Evolutionary conservation across 2,888 invertebrate genomes (phyloP).

Genomic region (Trichopria drosophilae): DNA sequence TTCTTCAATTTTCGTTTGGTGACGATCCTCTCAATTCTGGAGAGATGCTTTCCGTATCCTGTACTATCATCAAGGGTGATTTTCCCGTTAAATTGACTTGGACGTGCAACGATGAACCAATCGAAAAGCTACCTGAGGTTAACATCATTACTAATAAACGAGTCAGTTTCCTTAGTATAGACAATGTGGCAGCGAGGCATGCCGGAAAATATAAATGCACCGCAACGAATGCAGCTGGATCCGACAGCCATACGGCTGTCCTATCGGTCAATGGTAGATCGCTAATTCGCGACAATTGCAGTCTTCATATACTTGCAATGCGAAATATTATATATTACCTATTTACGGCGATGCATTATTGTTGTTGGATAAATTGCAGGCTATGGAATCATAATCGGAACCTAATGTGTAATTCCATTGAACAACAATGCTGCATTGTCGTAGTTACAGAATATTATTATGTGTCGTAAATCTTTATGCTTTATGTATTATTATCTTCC

Average conservation of each 20-base stretch:
- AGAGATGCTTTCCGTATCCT: slow-evolving; percentile 64
- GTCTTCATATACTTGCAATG: no score
- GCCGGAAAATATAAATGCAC: slow-evolving; percentile 74
- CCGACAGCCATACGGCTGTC: slow-evolving; percentile 65
- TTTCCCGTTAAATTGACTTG: slow-evolving; percentile 70
- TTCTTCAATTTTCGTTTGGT: slow-evolving; percentile 63
- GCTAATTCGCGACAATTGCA: not conserved
- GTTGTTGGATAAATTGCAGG: no score
- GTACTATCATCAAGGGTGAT: slow-evolving; percentile 67
- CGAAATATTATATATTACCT: no score
- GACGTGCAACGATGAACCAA: slow-evolving; percentile 70
- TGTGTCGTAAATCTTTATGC: no score
- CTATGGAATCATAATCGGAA: no score
- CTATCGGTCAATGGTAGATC: slow-evolving; percentile 71
- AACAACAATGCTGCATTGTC: no score
- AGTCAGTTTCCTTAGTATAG: slow-evolving; percentile 69
- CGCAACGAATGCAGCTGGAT: slow-evolving; percentile 70
- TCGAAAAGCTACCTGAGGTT: slow-evolving; percentile 61
- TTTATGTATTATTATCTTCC: no score
- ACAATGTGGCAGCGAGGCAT: slow-evolving; percentile 67
- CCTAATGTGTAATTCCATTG: no score
- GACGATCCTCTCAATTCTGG: slow-evolving; percentile 62
- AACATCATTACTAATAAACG: slow-evolving; percentile 68
- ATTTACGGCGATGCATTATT: no score
- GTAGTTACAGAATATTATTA: no score